Conservation (phyloP, 2,888 invertebrate genomes). For the Apamea sordens region DNA sequence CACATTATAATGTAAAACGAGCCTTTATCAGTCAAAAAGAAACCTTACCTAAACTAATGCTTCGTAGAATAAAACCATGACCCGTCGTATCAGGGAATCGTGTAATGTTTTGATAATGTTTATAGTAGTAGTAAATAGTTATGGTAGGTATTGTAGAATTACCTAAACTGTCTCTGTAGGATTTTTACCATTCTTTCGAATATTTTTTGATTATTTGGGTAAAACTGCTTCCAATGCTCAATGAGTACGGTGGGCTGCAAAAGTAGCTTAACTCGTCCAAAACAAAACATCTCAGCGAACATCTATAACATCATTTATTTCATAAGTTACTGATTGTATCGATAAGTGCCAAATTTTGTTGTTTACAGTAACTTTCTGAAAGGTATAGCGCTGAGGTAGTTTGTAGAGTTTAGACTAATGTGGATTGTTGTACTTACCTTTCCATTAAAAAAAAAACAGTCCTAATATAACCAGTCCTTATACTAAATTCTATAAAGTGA, state of each 20-base stretch:
- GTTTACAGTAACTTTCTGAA: constrained; percentile 7
- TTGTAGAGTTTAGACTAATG: not conserved
- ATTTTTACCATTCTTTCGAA: not conserved
- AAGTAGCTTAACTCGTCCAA: constrained; percentile 6
- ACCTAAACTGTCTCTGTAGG: constrained; percentile 10
- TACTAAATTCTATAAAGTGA: not conserved
- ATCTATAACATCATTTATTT: constrained; percentile 1
- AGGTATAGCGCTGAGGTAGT: not conserved
- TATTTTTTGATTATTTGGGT: not conserved
- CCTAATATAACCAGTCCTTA: too few relatives aligned
- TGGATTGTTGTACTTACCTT: not conserved
- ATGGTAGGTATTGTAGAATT: constrained; percentile 26
- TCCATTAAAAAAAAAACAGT: not conserved
- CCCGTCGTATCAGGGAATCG: constrained; percentile 11
- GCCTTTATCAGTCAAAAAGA: not conserved
- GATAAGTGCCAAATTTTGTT: constrained; percentile 40
- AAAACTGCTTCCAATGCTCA: not conserved
- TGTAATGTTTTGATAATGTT: constrained; percentile 45
- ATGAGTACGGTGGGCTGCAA: not conserved
- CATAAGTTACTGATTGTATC: constrained; percentile 9
- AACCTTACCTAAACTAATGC: constrained; percentile 1
- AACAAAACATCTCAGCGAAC: constrained; percentile 6
- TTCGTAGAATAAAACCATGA: constrained; percentile 15
- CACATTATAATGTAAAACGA: not conserved
- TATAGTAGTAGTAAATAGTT: constrained; percentile 29